Percentiles rank a stretch among this genome's conserved stretches.
Conservation (phyloP, 2,888 invertebrate species). For the Dryobotodes eremita region DNA sequence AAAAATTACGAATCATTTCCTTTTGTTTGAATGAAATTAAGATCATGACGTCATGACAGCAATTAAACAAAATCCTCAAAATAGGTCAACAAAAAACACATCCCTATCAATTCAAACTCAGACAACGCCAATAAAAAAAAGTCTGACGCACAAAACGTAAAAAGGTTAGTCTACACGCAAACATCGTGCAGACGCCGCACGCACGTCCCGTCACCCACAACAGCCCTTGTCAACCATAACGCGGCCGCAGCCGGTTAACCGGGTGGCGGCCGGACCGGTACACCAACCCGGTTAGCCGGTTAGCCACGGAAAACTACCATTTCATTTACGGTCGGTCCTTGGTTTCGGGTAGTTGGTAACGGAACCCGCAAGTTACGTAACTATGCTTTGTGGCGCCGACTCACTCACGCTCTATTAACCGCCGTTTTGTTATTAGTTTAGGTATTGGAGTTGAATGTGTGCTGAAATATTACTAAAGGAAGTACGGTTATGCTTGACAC, state of each 20-base stretch:
- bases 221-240: slow-evolving; percentile 90
- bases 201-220: slow-evolving; percentile 82
- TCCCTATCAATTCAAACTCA: slow-evolving; percentile 21
- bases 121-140: slow-evolving; percentile 47
- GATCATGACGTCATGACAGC: too few species aligned
- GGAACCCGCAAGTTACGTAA: slow-evolving; percentile 87
- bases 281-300: slow-evolving; percentile 76
- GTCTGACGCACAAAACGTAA: slow-evolving; percentile 30
- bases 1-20: background rate
- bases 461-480: slow-evolving; percentile 45
- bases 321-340: slow-evolving; percentile 89
- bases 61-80: background rate
- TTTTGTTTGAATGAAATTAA: background rate
- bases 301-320: slow-evolving; percentile 88
- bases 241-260: slow-evolving; percentile 84
- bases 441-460: slow-evolving; percentile 59
- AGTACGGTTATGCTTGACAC: background rate
- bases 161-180: slow-evolving; percentile 74
- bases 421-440: slow-evolving; percentile 74
- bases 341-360: slow-evolving; percentile 87
- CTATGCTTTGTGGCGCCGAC: slow-evolving; percentile 84
- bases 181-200: slow-evolving; percentile 79
- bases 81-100: background rate
- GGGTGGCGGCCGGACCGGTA: slow-evolving; percentile 64
- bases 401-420: slow-evolving; percentile 78